These are phyloP conservation scores for Drosophila dives DNA, from an alignment of 2,888 invertebrate species.

Conservation along the genomic window DNA sequence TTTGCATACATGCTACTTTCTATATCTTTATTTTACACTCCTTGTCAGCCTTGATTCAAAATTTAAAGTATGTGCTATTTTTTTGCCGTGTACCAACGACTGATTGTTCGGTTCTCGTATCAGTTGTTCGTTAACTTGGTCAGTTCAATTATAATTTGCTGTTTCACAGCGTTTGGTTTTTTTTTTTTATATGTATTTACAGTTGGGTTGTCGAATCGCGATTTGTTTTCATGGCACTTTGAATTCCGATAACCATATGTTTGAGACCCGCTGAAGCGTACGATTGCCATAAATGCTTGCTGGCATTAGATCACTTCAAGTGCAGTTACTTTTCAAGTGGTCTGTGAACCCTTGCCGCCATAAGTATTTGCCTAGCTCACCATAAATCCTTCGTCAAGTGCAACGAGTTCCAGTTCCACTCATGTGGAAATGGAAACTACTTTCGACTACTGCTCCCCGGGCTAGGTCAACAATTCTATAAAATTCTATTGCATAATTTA, in stretches of 20 bases:
- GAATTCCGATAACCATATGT: conserved; percentile 20
- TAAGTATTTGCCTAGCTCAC: conserved; percentile 9
- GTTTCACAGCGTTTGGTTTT: conserved; percentile 19
- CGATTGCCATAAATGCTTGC: conserved; percentile 37
- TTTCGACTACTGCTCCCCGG: conserved; percentile 38
- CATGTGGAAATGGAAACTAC: conserved; percentile 59
- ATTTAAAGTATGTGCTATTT: background rate
- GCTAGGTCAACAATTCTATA: conserved; percentile 50
- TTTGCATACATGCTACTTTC: background rate
- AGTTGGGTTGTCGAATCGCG: conserved; percentile 43
- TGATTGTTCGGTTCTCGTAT: conserved; percentile 24
- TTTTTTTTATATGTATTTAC: conserved; percentile 39
- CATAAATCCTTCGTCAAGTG: conserved; percentile 61
- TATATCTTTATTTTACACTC: background rate
- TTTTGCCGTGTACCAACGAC: background rate
- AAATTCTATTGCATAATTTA: conserved; percentile 45
- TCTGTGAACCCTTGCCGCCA: conserved; percentile 47
- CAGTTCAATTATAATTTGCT: conserved; percentile 59
- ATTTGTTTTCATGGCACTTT: conserved; percentile 45
- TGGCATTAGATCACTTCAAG: conserved; percentile 29
- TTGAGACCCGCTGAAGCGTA: conserved; percentile 54
- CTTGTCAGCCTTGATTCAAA: background rate
- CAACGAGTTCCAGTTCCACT: conserved; percentile 22
- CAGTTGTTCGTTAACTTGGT: conserved; percentile 37
- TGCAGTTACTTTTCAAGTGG: conserved; percentile 45